Conservation (phyloP, 2,113 vertebrate species). For the Phaethornis superciliosus region DNA sequence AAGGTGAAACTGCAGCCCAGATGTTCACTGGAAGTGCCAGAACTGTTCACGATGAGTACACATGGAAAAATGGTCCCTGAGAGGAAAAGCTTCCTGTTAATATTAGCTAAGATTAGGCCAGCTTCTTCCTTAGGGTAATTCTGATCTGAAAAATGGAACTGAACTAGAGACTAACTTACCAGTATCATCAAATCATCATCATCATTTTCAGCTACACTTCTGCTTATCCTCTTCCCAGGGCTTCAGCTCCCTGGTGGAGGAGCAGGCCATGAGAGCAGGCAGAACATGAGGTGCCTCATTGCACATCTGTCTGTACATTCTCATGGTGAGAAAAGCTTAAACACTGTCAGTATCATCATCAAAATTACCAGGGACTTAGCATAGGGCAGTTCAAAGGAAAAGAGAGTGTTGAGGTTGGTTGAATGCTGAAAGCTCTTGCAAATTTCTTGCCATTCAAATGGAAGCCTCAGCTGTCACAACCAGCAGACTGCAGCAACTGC, state of each 20-base stretch:
- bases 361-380: not conserved
- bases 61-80: not conserved
- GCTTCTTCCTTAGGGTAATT: not conserved
- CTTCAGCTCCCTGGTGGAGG: not conserved
- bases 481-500: not conserved
- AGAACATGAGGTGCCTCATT: not conserved
- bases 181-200: not conserved
- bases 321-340: not conserved
- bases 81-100: not conserved
- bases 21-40: not conserved
- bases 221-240: not conserved
- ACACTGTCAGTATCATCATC: not conserved
- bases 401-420: not conserved
- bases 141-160: not conserved
- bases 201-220: not conserved
- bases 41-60: rapidly evolving
- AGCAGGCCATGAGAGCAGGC: not conserved
- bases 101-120: not conserved
- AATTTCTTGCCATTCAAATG: not conserved
- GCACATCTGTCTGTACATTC: not conserved
- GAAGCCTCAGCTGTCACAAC: not conserved
- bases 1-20: not conserved
- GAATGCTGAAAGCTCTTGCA: not conserved
- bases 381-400: not conserved
- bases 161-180: not conserved